Evolutionary conservation across 2,888 invertebrate species (phyloP).

Genomic region (Heliconius erato): DNA sequence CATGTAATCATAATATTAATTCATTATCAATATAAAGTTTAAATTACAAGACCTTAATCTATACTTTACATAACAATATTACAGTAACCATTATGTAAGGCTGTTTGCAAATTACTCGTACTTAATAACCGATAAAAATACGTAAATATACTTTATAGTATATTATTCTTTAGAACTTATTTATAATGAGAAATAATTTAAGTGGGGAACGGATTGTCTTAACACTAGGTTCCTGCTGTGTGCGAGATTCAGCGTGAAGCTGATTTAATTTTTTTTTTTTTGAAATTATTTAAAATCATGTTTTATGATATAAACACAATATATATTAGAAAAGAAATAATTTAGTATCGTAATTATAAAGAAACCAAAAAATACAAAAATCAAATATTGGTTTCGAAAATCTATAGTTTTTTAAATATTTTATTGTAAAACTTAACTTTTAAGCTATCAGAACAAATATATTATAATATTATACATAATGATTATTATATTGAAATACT

Average conservation of each 20-base stretch:
- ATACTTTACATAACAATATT: constrained; percentile 2
- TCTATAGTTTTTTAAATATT: too few species aligned
- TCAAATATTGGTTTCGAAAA: too few species aligned
- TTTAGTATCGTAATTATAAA: neutral
- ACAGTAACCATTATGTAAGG: constrained; percentile 1
- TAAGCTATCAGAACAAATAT: too few species aligned
- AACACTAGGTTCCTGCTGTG: too few species aligned
- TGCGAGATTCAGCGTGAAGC: too few species aligned
- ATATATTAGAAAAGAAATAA: neutral
- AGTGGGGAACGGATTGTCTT: too few species aligned
- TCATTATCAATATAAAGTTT: neutral
- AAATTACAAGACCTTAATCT: constrained; percentile 4
- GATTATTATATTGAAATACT: too few species aligned
- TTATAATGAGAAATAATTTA: too few species aligned
- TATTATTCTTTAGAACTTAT: neutral
- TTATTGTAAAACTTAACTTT: too few species aligned
- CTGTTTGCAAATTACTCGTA: constrained; percentile 1
- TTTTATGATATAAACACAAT: neutral
- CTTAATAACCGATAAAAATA: constrained; percentile 13
- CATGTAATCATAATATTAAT: neutral
- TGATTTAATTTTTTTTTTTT: too few species aligned
- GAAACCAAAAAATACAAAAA: neutral
- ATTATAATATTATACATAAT: too few species aligned
- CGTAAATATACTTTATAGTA: neutral
- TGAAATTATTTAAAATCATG: neutral